A percentile compares a stretch with the other conserved stretches of the same genome.
phyloP scores from a whole-genome alignment of 2,113 vertebrate genomes.

The Pseudorectes ferrugineus region DNA sequence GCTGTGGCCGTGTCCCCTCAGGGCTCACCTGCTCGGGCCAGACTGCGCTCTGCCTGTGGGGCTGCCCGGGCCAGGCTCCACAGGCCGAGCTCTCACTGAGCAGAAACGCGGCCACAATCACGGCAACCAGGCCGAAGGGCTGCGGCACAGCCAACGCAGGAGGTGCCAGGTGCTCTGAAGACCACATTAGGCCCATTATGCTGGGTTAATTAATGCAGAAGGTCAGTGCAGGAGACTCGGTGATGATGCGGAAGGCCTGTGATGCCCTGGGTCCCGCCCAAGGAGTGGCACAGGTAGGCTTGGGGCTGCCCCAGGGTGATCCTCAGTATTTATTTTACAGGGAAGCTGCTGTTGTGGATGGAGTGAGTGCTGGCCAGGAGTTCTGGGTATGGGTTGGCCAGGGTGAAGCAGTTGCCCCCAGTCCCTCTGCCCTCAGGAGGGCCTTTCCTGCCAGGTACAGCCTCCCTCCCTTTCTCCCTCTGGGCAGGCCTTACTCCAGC shows the following conservation, averaged over 20 bases:
- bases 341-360: neutral
- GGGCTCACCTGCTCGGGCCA: too few relatives aligned
- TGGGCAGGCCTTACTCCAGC: neutral
- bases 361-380: accelerated
- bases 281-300: neutral
- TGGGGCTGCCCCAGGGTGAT: accelerated
- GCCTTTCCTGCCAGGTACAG: neutral
- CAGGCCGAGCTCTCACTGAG: neutral
- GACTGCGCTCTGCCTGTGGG: neutral
- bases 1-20: too few relatives aligned
- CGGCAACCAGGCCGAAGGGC: neutral
- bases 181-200: neutral
- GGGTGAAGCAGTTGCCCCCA: neutral
- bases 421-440: neutral
- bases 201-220: neutral
- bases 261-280: too few relatives aligned
- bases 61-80: too few relatives aligned
- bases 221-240: neutral
- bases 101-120: accelerated
- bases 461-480: neutral
- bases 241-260: neutral
- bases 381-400: accelerated
- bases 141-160: accelerated
- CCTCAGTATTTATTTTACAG: neutral
- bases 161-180: neutral